phyloP scores from a whole-genome alignment of 2,113 vertebrate species.

The Periophthalmus modestus region DNA sequence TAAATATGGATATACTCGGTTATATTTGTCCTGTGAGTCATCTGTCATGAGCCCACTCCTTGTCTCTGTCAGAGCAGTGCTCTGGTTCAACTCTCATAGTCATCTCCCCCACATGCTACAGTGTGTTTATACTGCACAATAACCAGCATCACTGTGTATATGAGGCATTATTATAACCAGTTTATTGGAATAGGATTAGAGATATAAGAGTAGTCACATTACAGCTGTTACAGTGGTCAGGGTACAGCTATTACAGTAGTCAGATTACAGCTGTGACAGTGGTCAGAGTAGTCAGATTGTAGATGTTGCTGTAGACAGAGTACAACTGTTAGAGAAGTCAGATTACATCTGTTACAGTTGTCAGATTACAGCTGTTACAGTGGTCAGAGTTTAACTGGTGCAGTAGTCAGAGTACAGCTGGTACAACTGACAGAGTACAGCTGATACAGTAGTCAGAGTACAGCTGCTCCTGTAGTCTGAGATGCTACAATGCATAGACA shows the following conservation, averaged over 20 bases:
- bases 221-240: conserved; percentile 34
- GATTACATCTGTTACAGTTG: background rate
- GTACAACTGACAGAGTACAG: too few species aligned
- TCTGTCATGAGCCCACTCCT: conserved; percentile 32
- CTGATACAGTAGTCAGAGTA: conserved; percentile 41
- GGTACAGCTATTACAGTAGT: conserved; percentile 4
- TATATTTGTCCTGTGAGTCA: conserved; percentile 39
- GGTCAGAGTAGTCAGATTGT: too few species aligned
- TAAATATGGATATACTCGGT: conserved; percentile 22
- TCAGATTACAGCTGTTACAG: background rate
- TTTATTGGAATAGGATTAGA: conserved; percentile 24
- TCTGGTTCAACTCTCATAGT: conserved; percentile 11
- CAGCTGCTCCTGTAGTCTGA: background rate
- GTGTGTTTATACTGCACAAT: conserved; percentile 24
- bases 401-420: background rate
- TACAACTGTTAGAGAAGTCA: background rate
- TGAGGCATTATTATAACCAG: too few species aligned
- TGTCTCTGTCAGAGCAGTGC: conserved; percentile 34
- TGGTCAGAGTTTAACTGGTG: conserved; percentile 36
- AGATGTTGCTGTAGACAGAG: conserved; percentile 37
- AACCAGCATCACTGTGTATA: too few species aligned
- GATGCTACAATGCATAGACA: too few species aligned
- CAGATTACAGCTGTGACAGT: background rate
- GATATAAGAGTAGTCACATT: background rate
- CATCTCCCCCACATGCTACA: conserved; percentile 13